phyloP scores from a whole-genome alignment of 2,888 invertebrate genomes.

The Dynastes grantii region DNA sequence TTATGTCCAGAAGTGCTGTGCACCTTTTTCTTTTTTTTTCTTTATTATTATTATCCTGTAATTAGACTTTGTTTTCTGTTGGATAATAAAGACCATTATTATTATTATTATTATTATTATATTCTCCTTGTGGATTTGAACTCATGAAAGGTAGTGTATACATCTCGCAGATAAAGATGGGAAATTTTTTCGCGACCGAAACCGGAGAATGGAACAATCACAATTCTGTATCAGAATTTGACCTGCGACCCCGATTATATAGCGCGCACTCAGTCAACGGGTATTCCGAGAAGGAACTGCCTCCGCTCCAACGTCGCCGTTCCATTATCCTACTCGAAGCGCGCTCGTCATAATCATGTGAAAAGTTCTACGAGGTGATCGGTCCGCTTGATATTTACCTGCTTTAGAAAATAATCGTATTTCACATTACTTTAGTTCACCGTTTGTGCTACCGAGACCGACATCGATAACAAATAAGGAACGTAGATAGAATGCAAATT shows the following conservation, averaged over 20 bases:
- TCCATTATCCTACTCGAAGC: slow-evolving; percentile 3
- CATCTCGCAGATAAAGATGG: background rate
- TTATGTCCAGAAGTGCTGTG: no score
- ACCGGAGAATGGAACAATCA: slow-evolving; percentile 26
- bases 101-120: no score
- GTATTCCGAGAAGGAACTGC: slow-evolving; percentile 26
- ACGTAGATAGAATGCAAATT: no score
- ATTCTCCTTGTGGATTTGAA: no score
- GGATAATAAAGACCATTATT: no score
- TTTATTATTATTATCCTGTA: no score
- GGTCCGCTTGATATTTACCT: slow-evolving; percentile 41
- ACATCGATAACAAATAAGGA: no score
- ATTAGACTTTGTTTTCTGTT: no score
- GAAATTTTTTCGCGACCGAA: background rate
- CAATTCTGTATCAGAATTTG: slow-evolving; percentile 40
- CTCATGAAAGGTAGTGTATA: no score
- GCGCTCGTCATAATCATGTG: slow-evolving; percentile 1
- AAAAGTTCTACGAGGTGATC: slow-evolving; percentile 19
- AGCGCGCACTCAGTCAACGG: background rate
- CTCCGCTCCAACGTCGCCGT: background rate
- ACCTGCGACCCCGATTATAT: slow-evolving; percentile 41
- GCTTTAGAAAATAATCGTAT: slow-evolving; percentile 35
- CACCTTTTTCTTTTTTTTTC: no score
- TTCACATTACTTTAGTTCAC: background rate
- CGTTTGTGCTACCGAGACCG: no score